A percentile compares a stretch with the other conserved stretches of the same genome.
Evolutionary conservation across 2,888 invertebrate species (phyloP).

Genomic region (Therioaphis trifolii): DNA sequence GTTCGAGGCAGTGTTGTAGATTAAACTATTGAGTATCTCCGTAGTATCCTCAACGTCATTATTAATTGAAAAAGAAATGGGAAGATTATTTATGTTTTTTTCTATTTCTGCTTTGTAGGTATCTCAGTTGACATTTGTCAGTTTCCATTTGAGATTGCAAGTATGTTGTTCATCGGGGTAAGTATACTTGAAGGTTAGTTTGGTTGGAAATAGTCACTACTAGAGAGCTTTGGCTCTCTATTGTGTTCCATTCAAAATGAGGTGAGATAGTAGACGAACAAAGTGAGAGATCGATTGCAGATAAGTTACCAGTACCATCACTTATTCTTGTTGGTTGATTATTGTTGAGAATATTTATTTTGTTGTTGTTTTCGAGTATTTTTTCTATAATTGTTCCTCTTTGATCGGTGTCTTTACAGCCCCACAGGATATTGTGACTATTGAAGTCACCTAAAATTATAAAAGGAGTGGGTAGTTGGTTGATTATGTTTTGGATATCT

Average conservation of each 20-base stretch:
- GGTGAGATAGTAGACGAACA: background rate
- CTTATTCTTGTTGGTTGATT: background rate
- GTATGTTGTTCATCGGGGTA: background rate
- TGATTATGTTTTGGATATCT: background rate
- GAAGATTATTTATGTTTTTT: background rate
- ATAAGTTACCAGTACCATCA: background rate
- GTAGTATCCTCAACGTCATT: background rate
- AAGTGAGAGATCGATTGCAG: background rate
- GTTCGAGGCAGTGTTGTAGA: too few relatives aligned
- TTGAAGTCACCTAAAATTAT: too few relatives aligned
- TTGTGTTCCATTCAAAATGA: background rate
- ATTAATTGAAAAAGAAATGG: background rate
- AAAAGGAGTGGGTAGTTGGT: constrained; percentile 6
- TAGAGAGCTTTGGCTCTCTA: background rate
- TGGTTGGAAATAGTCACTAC: constrained; percentile 12
- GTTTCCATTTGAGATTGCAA: background rate
- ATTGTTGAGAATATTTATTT: too few relatives aligned
- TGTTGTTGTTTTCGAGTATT: constrained; percentile 16
- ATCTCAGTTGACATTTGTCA: background rate
- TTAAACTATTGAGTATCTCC: background rate
- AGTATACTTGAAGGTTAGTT: background rate
- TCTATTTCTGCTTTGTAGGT: background rate
- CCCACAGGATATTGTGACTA: too few relatives aligned
- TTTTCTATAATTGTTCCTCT: background rate
- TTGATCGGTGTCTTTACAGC: background rate